Evolutionary conservation across 1,140 invertebrate genomes (phyloP).

Genomic region (Heliconius himera): DNA sequence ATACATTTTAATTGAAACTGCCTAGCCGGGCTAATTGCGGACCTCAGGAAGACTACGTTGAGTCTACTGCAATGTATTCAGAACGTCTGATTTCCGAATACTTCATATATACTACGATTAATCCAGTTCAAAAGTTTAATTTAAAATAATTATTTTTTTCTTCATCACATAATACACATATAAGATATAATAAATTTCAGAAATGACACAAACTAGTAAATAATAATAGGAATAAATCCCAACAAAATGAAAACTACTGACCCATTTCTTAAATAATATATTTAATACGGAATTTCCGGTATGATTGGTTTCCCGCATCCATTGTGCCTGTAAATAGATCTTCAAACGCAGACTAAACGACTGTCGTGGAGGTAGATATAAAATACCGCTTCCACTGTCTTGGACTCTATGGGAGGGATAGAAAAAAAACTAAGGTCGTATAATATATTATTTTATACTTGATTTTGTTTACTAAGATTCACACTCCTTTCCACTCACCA

Average conservation of each 20-base stretch:
- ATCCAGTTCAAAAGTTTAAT: no score
- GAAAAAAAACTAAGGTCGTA: conserved; percentile 14
- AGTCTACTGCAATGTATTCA: no score
- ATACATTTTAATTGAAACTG: no score
- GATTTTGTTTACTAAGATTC: background rate
- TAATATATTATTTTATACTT: background rate
- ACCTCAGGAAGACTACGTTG: no score
- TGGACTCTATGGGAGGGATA: conserved; percentile 14
- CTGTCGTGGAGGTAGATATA: conserved; percentile 25
- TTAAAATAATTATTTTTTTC: no score
- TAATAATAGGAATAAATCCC: background rate
- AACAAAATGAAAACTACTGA: background rate
- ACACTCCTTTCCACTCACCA: no score
- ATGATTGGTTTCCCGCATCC: conserved; percentile 26
- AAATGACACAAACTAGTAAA: background rate
- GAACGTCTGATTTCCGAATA: no score
- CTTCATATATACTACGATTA: no score
- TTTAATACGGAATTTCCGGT: conserved; percentile 12
- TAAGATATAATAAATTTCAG: background rate
- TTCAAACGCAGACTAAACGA: conserved; percentile 31
- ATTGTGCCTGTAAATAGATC: conserved; percentile 28
- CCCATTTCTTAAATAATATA: conserved; percentile 9
- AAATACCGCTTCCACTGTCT: conserved; percentile 24
- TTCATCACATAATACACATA: no score
- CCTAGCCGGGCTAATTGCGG: no score